phyloP scores from a whole-genome alignment of 92 coral and sea anemone genomes.

The Phenganax stokvisi region DNA sequence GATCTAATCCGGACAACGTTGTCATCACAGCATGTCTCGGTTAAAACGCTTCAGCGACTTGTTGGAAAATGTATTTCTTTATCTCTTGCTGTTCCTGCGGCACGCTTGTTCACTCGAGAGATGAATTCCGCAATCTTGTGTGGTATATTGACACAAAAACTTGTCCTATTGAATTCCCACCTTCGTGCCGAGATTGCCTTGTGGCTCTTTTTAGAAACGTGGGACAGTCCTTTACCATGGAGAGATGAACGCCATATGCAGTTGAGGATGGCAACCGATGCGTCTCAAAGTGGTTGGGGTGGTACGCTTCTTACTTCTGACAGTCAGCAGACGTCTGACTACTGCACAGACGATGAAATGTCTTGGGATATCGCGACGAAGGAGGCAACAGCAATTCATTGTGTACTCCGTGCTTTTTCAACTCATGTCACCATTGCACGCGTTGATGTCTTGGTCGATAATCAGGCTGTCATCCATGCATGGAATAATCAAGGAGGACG shows the following conservation, averaged over 20 bases:
- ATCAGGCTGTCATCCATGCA: constrained; percentile 21
- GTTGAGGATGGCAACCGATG: constrained; percentile 38
- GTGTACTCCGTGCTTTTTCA: neutral
- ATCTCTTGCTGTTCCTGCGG: constrained; percentile 46
- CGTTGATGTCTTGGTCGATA: constrained; percentile 40
- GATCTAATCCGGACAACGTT: constrained; percentile 30
- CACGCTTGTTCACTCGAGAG: constrained; percentile 45
- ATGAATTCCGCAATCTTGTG: constrained; percentile 45
- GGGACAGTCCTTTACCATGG: constrained; percentile 42
- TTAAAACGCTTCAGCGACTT: constrained; percentile 21
- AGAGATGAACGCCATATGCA: constrained; percentile 35
- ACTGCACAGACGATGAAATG: constrained; percentile 42
- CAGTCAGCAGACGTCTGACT: constrained; percentile 31
- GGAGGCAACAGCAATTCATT: constrained; percentile 46
- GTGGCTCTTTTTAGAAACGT: constrained; percentile 47
- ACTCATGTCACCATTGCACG: constrained; percentile 32
- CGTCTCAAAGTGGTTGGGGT: constrained; percentile 37
- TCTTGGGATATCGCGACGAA: constrained; percentile 39
- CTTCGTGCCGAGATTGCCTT: constrained; percentile 43
- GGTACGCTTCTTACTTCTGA: constrained; percentile 3
- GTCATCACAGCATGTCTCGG: neutral
- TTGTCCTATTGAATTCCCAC: constrained; percentile 15
- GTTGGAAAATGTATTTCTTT: constrained; percentile 48
- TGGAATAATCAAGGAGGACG: constrained; percentile 27
- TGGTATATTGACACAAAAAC: constrained; percentile 15